These are phyloP conservation scores for Zygothrica quintamaculata DNA, from an alignment of 2,888 invertebrate genomes.

Conservation along the genomic window DNA sequence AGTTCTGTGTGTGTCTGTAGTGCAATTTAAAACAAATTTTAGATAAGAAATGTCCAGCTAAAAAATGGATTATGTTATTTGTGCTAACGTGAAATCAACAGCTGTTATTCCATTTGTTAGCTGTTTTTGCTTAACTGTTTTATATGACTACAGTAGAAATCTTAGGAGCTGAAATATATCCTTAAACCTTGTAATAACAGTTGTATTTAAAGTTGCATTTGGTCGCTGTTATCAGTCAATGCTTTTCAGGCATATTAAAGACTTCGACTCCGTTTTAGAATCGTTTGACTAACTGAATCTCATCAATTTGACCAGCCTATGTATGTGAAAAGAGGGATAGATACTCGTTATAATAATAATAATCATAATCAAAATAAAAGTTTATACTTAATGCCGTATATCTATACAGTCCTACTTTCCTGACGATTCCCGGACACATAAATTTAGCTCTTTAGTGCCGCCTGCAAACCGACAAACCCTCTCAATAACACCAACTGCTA, in stretches of 20 bases:
- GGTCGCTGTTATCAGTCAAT: no score
- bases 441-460: slow-evolving; percentile 39
- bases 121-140: no score
- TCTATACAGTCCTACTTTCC: neutral
- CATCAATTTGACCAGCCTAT: slow-evolving; percentile 29
- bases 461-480: slow-evolving; percentile 43
- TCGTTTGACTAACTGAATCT: neutral
- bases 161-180: slow-evolving; percentile 14
- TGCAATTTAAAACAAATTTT: no score
- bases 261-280: no score
- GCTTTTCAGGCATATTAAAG: no score
- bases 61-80: no score
- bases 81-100: no score
- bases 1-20: neutral
- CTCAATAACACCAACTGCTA: slow-evolving; percentile 18
- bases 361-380: slow-evolving; percentile 26
- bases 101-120: no score
- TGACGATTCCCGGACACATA: slow-evolving; percentile 25
- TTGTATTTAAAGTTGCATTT: no score
- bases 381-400: neutral
- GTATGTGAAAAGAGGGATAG: slow-evolving; percentile 47
- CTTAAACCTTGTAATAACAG: neutral
- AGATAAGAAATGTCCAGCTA: no score
- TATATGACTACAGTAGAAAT: no score
- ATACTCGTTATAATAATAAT: slow-evolving; percentile 9